Evolutionary conservation across 2,888 invertebrate genomes (phyloP), one percentile per base, ranked within the genome.

Genomic region (Macrosoma leucophasiata): DNA sequence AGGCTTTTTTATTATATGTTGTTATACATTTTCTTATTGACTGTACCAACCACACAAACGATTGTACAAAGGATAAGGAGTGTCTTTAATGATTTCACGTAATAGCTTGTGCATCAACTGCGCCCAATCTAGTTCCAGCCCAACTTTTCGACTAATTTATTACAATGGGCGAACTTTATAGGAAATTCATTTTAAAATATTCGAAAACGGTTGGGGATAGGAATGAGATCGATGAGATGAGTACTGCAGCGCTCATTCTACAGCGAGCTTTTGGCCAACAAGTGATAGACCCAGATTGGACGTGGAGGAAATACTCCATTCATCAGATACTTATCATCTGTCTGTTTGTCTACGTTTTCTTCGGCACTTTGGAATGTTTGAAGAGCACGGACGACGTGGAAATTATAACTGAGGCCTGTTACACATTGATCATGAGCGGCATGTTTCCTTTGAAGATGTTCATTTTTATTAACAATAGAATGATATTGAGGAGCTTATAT

Each of bases 211-310:
- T 65, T 0, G 75, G 71, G 1, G 39, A 44, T 24, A 48, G 47
- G 35, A 68, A 52, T 15, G 61, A 62, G 38, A 36, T 74, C 4
- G 73, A 76, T 39, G 47, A 61, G 27, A 60, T 59, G 17, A 48
- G 62, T 23, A 32, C 36, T 5, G 21, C 51, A 1, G 52, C 59
- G 8, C 45, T 76, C 15, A 40, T 65, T 11, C 39, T 53, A 3
- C 73, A 73, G 31, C 50, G 55, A 24, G 35, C 68, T 8, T 58
- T 66, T 8, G 75, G 73, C 0, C 65, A 67, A 20, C 73, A 76
- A 41, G 51, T 76, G 14, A 47, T 77, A 3, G 55, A 75, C 28
- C 65, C 73, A 1, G 47, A 56, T 15, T 78, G 78, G 78, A 55
- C 54, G 9, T 69, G 62, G 60, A 60, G 39, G 37, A 58, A 43